Evolutionary conservation across 1,140 invertebrate genomes (phyloP), one percentile per base, ranked within the genome.

Genomic region (Sinonovacula constricta): DNA sequence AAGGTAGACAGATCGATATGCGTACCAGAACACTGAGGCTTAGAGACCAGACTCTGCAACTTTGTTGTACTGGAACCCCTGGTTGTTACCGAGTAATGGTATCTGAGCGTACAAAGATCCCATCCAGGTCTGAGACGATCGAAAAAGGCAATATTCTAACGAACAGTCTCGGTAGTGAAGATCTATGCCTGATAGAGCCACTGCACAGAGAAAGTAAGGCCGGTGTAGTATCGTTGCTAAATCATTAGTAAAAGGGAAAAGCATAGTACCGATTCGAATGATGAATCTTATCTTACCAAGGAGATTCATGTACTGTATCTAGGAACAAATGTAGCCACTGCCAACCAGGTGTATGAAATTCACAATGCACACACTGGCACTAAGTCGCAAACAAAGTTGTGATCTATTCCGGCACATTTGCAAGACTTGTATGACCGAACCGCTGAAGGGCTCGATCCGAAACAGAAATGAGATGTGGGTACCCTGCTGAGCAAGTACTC

Each of bases 11-110:
- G 2, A 74, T 80, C 33, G 49, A 72, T 68, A 14, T 81, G 10
- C 12, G n/a, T 15, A 54, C 34, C 54, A 31, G 28, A 3, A 63
- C 5, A 36, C 26, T 75, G 10, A 24, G 3, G 7, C 18, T 81
- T 49, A n/a, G 63, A 12, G 72, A 34, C 15, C 18, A 51, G 14
- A 53, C 22, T 1, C 10, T 53, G 4, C 14, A 4, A 7, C 30
- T 74, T 3, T 18, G 28, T 10, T 62, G 62, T 45, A 34, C 62
- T 28, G 78, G 67, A 14, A 63, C 33, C 31, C 66, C 66, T 15
- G 67, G 71, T 14, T 70, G 71, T 51, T 81, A 63, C 26, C 10
- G 66, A 14, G 33, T 70, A 7, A 22, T n/a, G 4, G 2, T 70
- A 31, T 12, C 51, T 15, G 36, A 70, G n/a, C 51, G 34, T 5